Percentiles rank a stretch among this genome's conserved stretches.
These are phyloP conservation scores for Rhinopithecus roxellana DNA, from an alignment of 2,113 vertebrate species.

Conservation along the genomic window DNA sequence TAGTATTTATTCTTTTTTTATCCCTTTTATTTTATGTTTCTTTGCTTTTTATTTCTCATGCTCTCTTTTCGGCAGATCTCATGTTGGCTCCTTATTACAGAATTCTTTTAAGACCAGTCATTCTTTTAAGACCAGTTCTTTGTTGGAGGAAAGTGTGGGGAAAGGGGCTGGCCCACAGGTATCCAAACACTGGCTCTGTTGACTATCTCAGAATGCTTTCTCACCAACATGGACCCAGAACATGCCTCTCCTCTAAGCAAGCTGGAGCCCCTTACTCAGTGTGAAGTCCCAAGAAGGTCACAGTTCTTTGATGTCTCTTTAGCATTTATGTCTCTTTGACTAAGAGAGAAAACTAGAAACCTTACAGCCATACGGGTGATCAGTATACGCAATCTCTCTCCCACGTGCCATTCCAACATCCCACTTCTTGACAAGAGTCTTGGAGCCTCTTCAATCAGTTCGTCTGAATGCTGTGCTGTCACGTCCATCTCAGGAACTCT, in stretches of 20 bases:
- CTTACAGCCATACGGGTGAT: fast-evolving
- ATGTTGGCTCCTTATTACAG: neutral
- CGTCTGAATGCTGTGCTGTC: neutral
- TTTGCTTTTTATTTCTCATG: neutral
- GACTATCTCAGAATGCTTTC: neutral
- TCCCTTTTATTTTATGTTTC: neutral
- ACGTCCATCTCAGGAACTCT: neutral
- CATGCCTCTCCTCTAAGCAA: neutral
- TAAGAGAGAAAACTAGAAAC: neutral
- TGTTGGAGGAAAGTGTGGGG: neutral
- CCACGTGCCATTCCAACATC: neutral
- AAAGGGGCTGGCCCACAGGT: neutral
- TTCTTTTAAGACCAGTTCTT: neutral
- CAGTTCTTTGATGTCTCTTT: neutral
- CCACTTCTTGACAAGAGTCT: neutral
- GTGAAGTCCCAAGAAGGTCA: neutral
- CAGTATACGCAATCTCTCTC: neutral
- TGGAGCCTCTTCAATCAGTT: neutral
- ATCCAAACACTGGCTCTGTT: fast-evolving
- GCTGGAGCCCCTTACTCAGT: neutral
- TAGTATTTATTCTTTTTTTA: neutral
- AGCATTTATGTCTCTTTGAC: neutral
- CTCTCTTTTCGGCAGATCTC: neutral
- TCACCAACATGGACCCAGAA: neutral
- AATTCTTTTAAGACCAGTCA: neutral